Evolutionary conservation across 2,797 vertebrate genomes (phyloP).

Genomic region (Thaleichthys pacificus): DNA sequence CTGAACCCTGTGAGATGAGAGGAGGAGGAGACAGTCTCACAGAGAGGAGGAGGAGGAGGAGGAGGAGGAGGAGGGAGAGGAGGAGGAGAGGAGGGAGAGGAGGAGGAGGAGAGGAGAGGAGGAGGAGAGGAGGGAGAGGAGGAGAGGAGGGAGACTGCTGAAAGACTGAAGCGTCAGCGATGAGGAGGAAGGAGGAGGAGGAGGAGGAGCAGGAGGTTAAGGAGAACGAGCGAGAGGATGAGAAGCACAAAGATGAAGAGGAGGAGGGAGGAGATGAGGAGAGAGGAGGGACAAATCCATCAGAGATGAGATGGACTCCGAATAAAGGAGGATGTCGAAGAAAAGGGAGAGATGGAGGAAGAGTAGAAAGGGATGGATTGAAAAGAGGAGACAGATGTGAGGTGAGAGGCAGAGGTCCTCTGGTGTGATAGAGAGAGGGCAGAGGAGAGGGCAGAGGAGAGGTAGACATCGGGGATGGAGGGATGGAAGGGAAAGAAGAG

Average conservation of each 20-base stretch:
- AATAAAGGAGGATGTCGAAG: no score
- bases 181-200: constrained; percentile 21
- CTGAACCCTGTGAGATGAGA: constrained; percentile 30
- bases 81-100: neutral
- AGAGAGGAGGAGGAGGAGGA: constrained; percentile 26
- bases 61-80: neutral
- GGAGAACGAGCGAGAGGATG: neutral
- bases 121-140: neutral
- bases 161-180: no score
- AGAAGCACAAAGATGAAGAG: neutral
- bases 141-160: neutral
- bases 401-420: no score
- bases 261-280: constrained; percentile 5
- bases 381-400: no score
- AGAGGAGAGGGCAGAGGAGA: neutral
- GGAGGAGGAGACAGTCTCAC: constrained; percentile 37
- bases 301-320: no score
- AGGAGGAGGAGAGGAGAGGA: constrained; percentile 8
- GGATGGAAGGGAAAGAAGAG: neutral
- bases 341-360: neutral
- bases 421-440: no score
- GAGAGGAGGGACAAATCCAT: neutral
- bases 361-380: no score
- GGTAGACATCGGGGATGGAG: neutral
- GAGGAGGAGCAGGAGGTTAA: neutral